Conservation (phyloP, 2,797 vertebrate species). For the Anabas testudineus region DNA sequence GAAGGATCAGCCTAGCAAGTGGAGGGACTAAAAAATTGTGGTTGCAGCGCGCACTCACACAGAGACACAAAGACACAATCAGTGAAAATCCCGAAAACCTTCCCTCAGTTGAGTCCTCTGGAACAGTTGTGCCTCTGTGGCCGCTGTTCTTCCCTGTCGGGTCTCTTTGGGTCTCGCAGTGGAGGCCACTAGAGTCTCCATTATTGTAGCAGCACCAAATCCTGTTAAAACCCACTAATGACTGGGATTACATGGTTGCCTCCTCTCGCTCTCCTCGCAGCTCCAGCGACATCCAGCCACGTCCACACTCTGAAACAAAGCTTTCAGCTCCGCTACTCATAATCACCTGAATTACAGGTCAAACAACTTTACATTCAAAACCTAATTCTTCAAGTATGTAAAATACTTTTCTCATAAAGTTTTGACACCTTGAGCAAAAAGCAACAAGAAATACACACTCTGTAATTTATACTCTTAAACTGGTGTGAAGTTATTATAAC, state of each 20-base stretch:
- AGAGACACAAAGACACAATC: slow-evolving; percentile 41
- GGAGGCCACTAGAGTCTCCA: slow-evolving; percentile 80
- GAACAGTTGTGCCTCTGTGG: slow-evolving; percentile 70
- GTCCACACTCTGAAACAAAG: slow-evolving; percentile 64
- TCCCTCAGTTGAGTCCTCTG: slow-evolving; percentile 59
- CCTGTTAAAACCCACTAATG: slow-evolving; percentile 85
- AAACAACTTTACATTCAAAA: slow-evolving; percentile 33
- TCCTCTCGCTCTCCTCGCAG: slow-evolving; percentile 61
- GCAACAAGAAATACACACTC: background rate
- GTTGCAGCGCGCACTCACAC: slow-evolving; percentile 52
- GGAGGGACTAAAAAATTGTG: slow-evolving; percentile 53
- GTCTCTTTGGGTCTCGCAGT: slow-evolving; percentile 74
- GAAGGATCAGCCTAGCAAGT: slow-evolving; percentile 41
- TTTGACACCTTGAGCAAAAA: slow-evolving; percentile 5
- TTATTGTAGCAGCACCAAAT: slow-evolving; percentile 82
- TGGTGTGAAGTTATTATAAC: slow-evolving; percentile 3
- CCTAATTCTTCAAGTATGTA: background rate
- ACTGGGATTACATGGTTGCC: slow-evolving; percentile 81
- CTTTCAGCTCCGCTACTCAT: slow-evolving; percentile 28
- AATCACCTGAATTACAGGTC: slow-evolving; percentile 54
- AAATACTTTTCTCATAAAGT: background rate
- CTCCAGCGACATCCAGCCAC: slow-evolving; percentile 66
- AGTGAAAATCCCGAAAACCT: slow-evolving; percentile 68
- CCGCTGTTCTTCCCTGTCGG: slow-evolving; percentile 66
- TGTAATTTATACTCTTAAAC: slow-evolving; percentile 8